Conservation (phyloP, 2,113 vertebrate species). For the Arvicanthis niloticus region DNA sequence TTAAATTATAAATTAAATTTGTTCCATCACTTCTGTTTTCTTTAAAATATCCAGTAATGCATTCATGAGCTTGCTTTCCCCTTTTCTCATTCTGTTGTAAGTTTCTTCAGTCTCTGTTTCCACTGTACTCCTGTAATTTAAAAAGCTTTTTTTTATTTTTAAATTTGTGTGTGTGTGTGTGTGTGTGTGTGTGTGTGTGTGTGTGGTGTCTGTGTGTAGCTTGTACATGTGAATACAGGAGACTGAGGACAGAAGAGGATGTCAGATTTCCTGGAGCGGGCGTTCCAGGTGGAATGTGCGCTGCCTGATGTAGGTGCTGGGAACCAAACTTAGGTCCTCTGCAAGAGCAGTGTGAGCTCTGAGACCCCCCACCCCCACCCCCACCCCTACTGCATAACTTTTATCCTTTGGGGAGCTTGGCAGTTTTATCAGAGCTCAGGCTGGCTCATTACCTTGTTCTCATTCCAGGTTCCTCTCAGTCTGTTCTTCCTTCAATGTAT, state of each 20-base stretch:
- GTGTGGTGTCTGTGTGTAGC: not conserved
- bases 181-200: not conserved
- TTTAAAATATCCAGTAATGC: not conserved
- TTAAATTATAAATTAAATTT: constrained; percentile 37
- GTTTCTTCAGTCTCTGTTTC: not conserved
- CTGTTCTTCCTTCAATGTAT: not conserved
- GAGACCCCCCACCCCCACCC: not conserved
- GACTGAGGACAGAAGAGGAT: not conserved
- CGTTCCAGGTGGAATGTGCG: not conserved
- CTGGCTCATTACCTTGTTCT: not conserved
- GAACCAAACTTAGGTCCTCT: not conserved
- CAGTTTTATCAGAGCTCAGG: too few relatives aligned
- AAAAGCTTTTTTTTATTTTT: not conserved
- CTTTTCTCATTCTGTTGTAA: not conserved
- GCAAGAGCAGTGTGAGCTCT: too few relatives aligned
- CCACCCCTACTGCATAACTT: not conserved
- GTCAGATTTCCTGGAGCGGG: not conserved
- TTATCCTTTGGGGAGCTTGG: fast-evolving
- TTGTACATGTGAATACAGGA: not conserved
- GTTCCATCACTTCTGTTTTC: constrained; percentile 28
- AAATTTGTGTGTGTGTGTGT: not conserved
- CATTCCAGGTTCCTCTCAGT: not conserved
- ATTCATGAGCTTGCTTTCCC: not conserved
- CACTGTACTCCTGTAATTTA: not conserved
- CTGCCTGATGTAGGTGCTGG: not conserved